Base-by-base conservation (phyloP, 2,797 vertebrate species). In the Oceanodroma leucorhoa region DNA sequence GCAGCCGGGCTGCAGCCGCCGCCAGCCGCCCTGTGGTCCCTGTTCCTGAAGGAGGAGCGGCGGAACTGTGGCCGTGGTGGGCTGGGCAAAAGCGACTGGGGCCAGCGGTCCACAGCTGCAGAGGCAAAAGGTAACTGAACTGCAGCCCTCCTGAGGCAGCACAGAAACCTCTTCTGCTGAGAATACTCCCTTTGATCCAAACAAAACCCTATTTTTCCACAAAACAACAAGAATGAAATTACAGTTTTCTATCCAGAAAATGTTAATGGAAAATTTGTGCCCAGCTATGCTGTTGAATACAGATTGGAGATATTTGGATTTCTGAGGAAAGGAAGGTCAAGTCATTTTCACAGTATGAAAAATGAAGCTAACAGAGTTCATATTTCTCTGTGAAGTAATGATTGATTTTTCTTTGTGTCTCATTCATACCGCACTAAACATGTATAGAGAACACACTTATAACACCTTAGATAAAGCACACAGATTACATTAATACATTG, bases 241-340 rank as follows among this genome's bases (percentile, higher is more conserved):
- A 87, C 73, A 83, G 92, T 79, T 96, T 92, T 95, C 91, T 90
- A 90, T 84, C 95, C 96, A 93, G 95, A 96, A 95, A 95, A 94
- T 91, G 89, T 90, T 95, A 97, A 97, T 96, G 77, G 95, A 94
- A 97, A 94, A 90, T 94, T 94, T 70, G 85, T 96, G 90, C 83
- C 87, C 64, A 90, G 93, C 89, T 94, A 88, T 89, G 79, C 70
- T 77, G 62, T 64, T 91, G 95, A 97, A 96, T 94, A 96, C 92
- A 96, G 87, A 96, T 96, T 87, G 92, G 65, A 89, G 89, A 93
- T 96, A 94, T 92, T 95, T 96, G 90, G 94, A 86, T 96, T 95
- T 96, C 96, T 86, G 90, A 80, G 92, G 92, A 96, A 95, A 91
- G 91, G 94, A 96, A 97, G 96, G 95, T 96, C 96, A 96, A 96